These are phyloP conservation scores for Ahaetulla prasina DNA, from an alignment of 2,113 vertebrate genomes.

Conservation along the genomic window DNA sequence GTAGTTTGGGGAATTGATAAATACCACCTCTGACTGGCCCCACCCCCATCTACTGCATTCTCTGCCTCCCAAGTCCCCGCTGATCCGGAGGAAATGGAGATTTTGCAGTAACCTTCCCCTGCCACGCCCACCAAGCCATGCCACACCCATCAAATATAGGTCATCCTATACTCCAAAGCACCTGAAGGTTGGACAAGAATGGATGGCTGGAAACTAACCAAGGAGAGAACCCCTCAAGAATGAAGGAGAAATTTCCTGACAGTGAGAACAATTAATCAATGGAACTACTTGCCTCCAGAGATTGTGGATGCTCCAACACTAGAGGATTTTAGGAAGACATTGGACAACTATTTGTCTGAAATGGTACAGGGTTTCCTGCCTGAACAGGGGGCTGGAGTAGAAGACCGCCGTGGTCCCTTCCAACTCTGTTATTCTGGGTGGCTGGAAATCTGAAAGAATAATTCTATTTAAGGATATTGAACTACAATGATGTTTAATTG, in stretches of 20 bases:
- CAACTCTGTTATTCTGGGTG: neutral
- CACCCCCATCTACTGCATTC: no score
- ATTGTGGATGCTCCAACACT: neutral
- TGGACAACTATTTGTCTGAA: no score
- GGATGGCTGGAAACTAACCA: neutral
- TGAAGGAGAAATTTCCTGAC: neutral
- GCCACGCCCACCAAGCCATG: no score
- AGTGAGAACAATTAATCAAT: neutral
- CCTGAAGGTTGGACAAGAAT: neutral
- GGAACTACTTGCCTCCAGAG: neutral
- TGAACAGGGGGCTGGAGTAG: neutral
- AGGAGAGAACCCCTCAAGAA: neutral
- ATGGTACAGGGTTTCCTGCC: neutral
- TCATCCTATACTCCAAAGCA: neutral
- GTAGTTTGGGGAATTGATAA: no score
- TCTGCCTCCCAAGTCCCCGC: no score
- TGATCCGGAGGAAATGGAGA: no score
- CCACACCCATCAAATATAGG: no score
- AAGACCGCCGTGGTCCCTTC: neutral
- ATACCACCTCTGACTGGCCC: no score
- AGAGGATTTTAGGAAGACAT: neutral
- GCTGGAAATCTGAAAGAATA: no score
- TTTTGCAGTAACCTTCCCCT: no score
- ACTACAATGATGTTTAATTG: neutral
- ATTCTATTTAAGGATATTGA: neutral